Conservation (phyloP, 2,797 vertebrate species). For the Choloepus didactylus region DNA sequence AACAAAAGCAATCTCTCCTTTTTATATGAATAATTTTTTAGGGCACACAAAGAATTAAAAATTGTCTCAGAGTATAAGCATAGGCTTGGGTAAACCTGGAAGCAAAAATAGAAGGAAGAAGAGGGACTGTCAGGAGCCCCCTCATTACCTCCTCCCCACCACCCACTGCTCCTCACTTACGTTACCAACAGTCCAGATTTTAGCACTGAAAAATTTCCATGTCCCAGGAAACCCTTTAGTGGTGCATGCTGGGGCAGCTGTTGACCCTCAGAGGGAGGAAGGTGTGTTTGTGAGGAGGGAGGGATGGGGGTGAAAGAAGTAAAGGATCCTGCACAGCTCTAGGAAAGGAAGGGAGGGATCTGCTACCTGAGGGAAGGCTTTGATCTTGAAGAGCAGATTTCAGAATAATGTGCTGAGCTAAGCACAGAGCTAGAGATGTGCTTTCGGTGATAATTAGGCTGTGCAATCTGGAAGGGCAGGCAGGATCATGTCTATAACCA, state of each 20-base stretch:
- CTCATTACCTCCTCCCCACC: background rate
- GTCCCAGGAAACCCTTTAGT: background rate
- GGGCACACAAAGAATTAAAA: conserved; percentile 34
- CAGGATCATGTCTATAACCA: background rate
- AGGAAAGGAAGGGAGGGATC: background rate
- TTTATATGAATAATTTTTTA: background rate
- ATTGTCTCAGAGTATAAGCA: background rate
- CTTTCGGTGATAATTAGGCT: background rate
- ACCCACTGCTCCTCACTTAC: background rate
- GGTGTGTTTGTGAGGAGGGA: background rate
- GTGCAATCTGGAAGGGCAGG: background rate
- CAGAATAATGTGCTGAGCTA: background rate
- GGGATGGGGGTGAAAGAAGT: background rate
- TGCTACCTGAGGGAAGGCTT: background rate
- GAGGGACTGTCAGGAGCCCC: background rate
- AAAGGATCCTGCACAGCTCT: background rate
- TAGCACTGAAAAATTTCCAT: background rate
- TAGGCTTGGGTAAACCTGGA: background rate
- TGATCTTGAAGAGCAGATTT: background rate
- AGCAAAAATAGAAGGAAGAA: background rate
- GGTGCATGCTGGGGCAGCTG: background rate
- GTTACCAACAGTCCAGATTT: background rate
- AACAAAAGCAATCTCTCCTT: background rate
- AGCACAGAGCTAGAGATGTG: background rate
- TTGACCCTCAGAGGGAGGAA: background rate